These are phyloP conservation scores for Quadroppia sp. DNA, from an alignment of 2,888 invertebrate genomes.

Conservation along the genomic window DNA sequence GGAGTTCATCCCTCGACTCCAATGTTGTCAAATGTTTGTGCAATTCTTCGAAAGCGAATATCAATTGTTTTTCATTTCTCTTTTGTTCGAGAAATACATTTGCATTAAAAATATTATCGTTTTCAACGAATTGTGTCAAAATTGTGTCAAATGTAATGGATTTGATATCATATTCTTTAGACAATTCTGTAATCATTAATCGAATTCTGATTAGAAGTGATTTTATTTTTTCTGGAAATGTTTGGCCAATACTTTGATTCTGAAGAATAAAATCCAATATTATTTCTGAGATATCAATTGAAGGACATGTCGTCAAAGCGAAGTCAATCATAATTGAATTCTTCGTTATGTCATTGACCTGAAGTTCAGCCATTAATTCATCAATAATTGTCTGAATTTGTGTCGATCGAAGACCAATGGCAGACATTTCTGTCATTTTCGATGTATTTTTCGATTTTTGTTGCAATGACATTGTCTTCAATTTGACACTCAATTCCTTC, in stretches of 20 bases:
- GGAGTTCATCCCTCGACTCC: not conserved
- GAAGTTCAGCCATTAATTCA: slow-evolving; percentile 37
- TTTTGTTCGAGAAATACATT: slow-evolving; percentile 1
- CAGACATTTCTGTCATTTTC: slow-evolving; percentile 39
- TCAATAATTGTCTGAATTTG: slow-evolving; percentile 39
- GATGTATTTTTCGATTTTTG: not conserved
- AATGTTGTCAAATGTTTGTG: slow-evolving; percentile 15
- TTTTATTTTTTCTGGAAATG: slow-evolving; percentile 37
- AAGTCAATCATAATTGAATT: slow-evolving; percentile 39
- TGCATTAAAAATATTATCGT: not conserved
- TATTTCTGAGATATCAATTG: slow-evolving; percentile 30
- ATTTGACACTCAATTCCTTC: slow-evolving; percentile 28
- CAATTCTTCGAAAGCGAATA: slow-evolving; percentile 19
- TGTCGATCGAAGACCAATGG: slow-evolving; percentile 32
- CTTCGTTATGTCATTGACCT: slow-evolving; percentile 33
- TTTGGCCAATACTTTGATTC: slow-evolving; percentile 3
- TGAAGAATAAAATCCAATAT: slow-evolving; percentile 33
- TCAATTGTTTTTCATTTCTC: slow-evolving; percentile 7
- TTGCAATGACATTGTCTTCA: not conserved
- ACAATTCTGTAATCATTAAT: slow-evolving; percentile 21
- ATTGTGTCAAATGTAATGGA: not conserved
- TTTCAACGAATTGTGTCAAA: slow-evolving; percentile 1
- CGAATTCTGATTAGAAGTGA: slow-evolving; percentile 28
- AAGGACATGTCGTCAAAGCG: slow-evolving; percentile 39
- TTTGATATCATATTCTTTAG: slow-evolving; percentile 11